Conservation (phyloP, 2,888 invertebrate genomes). For the Boloria euphrosyne region DNA sequence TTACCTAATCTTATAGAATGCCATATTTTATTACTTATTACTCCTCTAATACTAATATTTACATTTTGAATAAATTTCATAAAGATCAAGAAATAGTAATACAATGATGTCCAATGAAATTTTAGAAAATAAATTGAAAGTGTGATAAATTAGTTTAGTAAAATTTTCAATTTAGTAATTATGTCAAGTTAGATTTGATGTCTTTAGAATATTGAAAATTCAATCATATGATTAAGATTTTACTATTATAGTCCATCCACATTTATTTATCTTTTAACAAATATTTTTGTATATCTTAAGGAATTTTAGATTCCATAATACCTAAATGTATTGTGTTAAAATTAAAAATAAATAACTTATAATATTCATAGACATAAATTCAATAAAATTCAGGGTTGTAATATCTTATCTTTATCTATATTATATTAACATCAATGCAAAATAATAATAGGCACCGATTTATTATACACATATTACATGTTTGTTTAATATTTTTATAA, state of each 20-base stretch:
- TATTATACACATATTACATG: too few species aligned
- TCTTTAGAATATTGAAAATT: neutral
- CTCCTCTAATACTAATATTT: too few species aligned
- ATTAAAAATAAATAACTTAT: neutral
- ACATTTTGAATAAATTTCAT: neutral
- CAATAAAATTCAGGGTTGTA: slow-evolving; percentile 8
- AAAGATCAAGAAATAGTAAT: neutral
- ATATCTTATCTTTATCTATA: slow-evolving; percentile 2
- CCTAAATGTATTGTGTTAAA: slow-evolving; percentile 12
- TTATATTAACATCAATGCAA: neutral
- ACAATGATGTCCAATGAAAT: neutral
- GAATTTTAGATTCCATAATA: slow-evolving; percentile 8
- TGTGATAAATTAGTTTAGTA: slow-evolving; percentile 55
- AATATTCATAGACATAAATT: slow-evolving; percentile 1
- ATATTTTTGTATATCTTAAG: slow-evolving; percentile 42
- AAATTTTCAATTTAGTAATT: slow-evolving; percentile 13
- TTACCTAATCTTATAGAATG: too few species aligned
- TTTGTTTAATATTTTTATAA: too few species aligned
- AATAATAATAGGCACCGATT: too few species aligned
- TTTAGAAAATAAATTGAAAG: slow-evolving; percentile 44
- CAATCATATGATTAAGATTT: slow-evolving; percentile 4
- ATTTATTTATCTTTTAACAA: slow-evolving; percentile 40
- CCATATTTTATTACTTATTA: too few species aligned
- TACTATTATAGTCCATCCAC: slow-evolving; percentile 31
- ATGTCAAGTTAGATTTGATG: slow-evolving; percentile 8